Evolutionary conservation across 2,888 invertebrate genomes (phyloP).

Genomic region (Sphinx pinastri): DNA sequence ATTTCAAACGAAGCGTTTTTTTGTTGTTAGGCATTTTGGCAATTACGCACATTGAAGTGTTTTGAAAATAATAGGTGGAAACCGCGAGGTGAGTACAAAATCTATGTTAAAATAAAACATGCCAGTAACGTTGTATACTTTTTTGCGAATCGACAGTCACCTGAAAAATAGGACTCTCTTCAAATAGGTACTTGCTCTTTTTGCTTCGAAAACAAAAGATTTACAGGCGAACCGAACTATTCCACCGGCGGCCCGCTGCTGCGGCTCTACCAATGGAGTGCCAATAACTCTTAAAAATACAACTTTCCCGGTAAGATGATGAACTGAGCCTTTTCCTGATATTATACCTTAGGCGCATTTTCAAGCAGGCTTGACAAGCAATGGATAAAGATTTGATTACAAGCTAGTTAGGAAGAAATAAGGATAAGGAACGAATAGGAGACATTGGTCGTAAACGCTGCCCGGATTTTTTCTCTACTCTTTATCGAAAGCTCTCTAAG

Average conservation of each 20-base stretch:
- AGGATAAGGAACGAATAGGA: too few relatives aligned
- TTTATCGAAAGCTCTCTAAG: too few relatives aligned
- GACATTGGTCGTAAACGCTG: too few relatives aligned
- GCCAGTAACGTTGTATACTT: slow-evolving; percentile 45
- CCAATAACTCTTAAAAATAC: background rate
- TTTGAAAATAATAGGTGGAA: background rate
- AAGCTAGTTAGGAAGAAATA: too few relatives aligned
- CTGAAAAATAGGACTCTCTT: slow-evolving; percentile 47
- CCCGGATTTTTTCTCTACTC: too few relatives aligned
- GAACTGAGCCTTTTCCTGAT: background rate
- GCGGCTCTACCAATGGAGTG: slow-evolving; percentile 34
- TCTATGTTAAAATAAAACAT: slow-evolving; percentile 37
- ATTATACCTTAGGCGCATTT: background rate
- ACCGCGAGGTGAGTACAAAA: slow-evolving; percentile 32
- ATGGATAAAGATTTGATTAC: too few relatives aligned
- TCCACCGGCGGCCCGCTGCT: slow-evolving; percentile 35
- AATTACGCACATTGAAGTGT: too few relatives aligned
- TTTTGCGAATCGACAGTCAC: slow-evolving; percentile 50
- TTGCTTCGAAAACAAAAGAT: slow-evolving; percentile 52
- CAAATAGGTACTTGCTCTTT: slow-evolving; percentile 49
- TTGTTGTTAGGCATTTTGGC: too few relatives aligned
- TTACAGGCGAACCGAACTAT: slow-evolving; percentile 44
- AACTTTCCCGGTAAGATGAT: background rate
- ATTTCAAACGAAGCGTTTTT: too few relatives aligned
- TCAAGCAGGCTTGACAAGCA: too few relatives aligned